Base-by-base conservation (phyloP, 2,888 invertebrate species). In the Chymomyza fuscimana region DNA sequence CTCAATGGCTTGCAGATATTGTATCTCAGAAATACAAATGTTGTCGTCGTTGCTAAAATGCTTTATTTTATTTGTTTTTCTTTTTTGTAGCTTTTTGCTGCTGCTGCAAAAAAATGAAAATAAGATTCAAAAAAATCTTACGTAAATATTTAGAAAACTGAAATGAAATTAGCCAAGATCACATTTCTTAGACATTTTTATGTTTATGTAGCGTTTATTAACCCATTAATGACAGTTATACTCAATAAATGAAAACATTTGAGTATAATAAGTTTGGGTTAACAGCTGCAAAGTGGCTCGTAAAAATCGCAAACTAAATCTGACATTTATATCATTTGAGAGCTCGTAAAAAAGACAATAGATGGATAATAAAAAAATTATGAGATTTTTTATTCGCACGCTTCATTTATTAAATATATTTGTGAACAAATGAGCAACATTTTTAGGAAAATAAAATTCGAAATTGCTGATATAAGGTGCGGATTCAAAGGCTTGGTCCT, bases 201-300 rank as follows among this genome's bases (percentile, higher is more conserved):
- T 32, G 50, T 74, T 74, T 25, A 62, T 67, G 68, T 65, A 15
- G 40, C 6, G 73, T 82, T 83, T 87, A 83, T 87, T 74, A 79
- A 73, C 72, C 72, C 77, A 69, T 83, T 75, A 83, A 73, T 67
- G 85, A 51, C 72, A 51, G 46, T 46, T 6, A 46, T 46, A 4
- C 73, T 52, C 19, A 58, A 63, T 73, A 74, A 77, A 80, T 67
- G 69, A 16, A 19, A 7, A n/a, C 60, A 25, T 68, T 72, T 59
- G 72, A 54, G 51, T 82, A 70, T 82, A 74, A 80, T 80, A 61
- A 58, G 22, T 66, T 65, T 6, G 69, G 69, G n/a, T 9, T 75
- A 69, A 73, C 64, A 63, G 65, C 71, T 67, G 63, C 36, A 52
- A 69, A 69, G 64, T 67, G 46, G 62, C 63, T 71, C 74, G 62